A percentile compares a stretch with the other conserved stretches of the same genome.
phyloP scores from a whole-genome alignment of 2,113 vertebrate genomes.

The Turnix velox region DNA sequence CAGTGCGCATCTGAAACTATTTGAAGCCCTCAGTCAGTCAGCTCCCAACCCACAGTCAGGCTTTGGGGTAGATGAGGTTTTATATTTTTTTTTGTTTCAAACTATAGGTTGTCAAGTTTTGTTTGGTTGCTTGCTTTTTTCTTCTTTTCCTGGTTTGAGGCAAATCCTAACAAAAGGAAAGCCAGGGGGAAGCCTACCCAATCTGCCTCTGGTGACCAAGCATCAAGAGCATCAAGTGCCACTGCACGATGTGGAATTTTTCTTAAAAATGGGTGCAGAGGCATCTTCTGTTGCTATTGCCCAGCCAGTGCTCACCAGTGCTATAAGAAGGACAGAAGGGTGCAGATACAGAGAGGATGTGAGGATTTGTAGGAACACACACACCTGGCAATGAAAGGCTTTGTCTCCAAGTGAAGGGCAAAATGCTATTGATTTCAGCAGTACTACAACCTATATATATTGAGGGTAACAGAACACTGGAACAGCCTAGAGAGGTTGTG shows the following conservation, averaged over 20 bases:
- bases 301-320: not conserved
- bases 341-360: too few species aligned
- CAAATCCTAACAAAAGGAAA: slow-evolving; percentile 3
- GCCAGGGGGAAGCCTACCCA: not conserved
- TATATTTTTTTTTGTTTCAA: not conserved
- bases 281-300: not conserved
- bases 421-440: not conserved
- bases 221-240: not conserved
- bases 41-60: not conserved
- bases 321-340: not conserved
- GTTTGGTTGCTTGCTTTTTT: not conserved
- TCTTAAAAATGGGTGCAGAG: not conserved
- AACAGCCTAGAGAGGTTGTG: too few species aligned
- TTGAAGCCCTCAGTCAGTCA: not conserved
- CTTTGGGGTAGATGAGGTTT: not conserved
- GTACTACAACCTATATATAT: not conserved
- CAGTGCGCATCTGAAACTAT: not conserved
- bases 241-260: not conserved
- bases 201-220: not conserved
- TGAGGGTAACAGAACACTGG: too few species aligned
- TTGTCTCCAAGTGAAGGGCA: not conserved
- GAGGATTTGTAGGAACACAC: not conserved
- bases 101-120: not conserved
- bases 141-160: not conserved
- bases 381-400: not conserved